phyloP scores from a whole-genome alignment of 2,888 invertebrate genomes.

The Ariolimax columbianus region DNA sequence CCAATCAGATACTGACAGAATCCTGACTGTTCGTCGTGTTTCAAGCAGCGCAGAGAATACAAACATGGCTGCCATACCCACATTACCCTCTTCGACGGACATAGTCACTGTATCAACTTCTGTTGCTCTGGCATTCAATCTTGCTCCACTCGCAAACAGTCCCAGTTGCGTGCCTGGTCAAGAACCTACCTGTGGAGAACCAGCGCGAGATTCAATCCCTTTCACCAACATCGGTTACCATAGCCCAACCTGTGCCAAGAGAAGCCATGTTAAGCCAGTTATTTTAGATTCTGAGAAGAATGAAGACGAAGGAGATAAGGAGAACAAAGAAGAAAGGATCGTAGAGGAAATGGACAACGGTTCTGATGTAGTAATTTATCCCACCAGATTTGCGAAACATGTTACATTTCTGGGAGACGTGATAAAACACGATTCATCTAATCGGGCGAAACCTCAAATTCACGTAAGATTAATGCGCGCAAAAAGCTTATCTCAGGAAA shows the following conservation, averaged over 20 bases:
- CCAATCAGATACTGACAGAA: not conserved
- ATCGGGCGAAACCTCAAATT: not conserved
- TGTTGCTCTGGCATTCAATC: not conserved
- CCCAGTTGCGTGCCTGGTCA: not conserved
- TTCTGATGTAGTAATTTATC: not conserved
- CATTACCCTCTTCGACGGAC: not conserved
- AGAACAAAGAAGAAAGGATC: not conserved
- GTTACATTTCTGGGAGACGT: not conserved
- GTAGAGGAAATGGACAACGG: not conserved
- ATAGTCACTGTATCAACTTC: not conserved
- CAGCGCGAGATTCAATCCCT: not conserved
- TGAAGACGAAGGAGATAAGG: not conserved
- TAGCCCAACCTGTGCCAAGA: not conserved
- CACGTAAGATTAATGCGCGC: conserved; percentile 30
- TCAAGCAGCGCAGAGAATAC: not conserved
- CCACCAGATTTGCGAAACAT: not conserved
- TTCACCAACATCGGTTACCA: not conserved
- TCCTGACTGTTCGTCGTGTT: not conserved
- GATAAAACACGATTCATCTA: not conserved
- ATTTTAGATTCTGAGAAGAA: too few species aligned
- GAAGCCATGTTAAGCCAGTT: not conserved
- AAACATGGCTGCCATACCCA: not conserved
- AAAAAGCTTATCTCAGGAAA: not conserved
- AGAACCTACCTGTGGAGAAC: not conserved
- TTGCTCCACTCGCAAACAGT: not conserved